A percentile compares a stretch with the other conserved stretches of the same genome.
phyloP scores from a whole-genome alignment of 2,888 invertebrate genomes.

The Megamerina dolium region DNA sequence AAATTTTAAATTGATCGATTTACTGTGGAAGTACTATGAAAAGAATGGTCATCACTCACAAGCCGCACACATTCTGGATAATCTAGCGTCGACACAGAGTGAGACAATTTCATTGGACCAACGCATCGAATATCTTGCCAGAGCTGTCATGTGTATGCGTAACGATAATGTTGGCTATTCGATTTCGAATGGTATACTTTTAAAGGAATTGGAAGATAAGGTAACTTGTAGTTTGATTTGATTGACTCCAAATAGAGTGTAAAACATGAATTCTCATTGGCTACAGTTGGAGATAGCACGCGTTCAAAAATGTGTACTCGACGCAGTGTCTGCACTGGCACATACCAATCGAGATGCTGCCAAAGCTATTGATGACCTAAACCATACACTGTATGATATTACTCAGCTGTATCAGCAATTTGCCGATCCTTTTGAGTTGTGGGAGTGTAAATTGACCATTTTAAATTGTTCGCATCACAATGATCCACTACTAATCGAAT shows the following conservation, averaged over 20 bases:
- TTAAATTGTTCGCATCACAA: conserved; percentile 91
- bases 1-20: conserved; percentile 61
- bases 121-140: conserved; percentile 83
- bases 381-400: conserved; percentile 77
- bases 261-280: too few species aligned
- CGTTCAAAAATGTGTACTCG: conserved; percentile 68
- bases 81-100: conserved; percentile 65
- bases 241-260: too few species aligned
- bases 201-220: conserved; percentile 88
- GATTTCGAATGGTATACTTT: conserved; percentile 67
- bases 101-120: conserved; percentile 68
- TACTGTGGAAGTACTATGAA: conserved; percentile 96
- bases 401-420: conserved; percentile 89
- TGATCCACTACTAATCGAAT: conserved; percentile 80
- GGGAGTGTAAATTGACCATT: conserved; percentile 92
- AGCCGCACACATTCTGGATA: conserved; percentile 85
- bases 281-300: conserved; percentile 77
- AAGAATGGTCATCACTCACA: conserved; percentile 84
- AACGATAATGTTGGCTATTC: conserved; percentile 73
- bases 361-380: conserved; percentile 65
- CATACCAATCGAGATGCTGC: conserved; percentile 53
- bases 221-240: too few species aligned
- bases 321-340: conserved; percentile 54
- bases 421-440: conserved; percentile 81
- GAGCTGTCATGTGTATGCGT: conserved; percentile 92